Conservation (phyloP, 2,113 vertebrate species). For the Pipra filicauda region DNA sequence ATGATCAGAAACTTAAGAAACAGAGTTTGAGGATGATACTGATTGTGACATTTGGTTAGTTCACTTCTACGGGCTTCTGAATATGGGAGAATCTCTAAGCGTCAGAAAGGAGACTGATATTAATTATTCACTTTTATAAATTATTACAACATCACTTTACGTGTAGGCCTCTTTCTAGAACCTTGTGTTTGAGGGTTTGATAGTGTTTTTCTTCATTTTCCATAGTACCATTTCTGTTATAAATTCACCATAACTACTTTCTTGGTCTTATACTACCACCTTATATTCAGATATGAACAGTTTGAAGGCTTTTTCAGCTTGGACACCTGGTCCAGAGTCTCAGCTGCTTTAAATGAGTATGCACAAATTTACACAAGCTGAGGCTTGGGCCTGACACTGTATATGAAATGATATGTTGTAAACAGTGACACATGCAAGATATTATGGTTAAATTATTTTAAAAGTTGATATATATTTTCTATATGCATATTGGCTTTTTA, state of each 20-base stretch:
- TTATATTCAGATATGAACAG: slow-evolving; percentile 60
- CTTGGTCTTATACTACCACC: slow-evolving; percentile 32
- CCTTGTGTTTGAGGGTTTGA: background rate
- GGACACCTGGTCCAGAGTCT: slow-evolving; percentile 39
- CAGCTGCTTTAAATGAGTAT: slow-evolving; percentile 14
- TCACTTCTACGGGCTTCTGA: background rate
- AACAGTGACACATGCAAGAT: slow-evolving; percentile 69
- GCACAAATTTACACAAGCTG: slow-evolving; percentile 9
- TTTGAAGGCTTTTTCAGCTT: slow-evolving; percentile 59
- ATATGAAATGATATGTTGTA: slow-evolving; percentile 67
- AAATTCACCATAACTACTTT: slow-evolving; percentile 40
- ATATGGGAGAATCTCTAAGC: background rate
- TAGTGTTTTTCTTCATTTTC: slow-evolving; percentile 23
- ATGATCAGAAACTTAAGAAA: slow-evolving; percentile 26
- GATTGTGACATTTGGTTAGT: slow-evolving; percentile 13
- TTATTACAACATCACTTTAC: slow-evolving; percentile 60
- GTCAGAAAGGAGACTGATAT: slow-evolving; percentile 19
- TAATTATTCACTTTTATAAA: slow-evolving; percentile 51
- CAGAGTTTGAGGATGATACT: background rate
- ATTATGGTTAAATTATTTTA: slow-evolving; percentile 81
- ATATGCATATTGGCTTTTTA: slow-evolving; percentile 74
- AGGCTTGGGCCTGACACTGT: slow-evolving; percentile 36
- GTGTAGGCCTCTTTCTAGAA: slow-evolving; percentile 57
- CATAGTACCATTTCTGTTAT: slow-evolving; percentile 42
- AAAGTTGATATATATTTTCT: slow-evolving; percentile 78